phyloP scores from a whole-genome alignment of 2,113 vertebrate species.

The Melanerpes aurifrons region DNA sequence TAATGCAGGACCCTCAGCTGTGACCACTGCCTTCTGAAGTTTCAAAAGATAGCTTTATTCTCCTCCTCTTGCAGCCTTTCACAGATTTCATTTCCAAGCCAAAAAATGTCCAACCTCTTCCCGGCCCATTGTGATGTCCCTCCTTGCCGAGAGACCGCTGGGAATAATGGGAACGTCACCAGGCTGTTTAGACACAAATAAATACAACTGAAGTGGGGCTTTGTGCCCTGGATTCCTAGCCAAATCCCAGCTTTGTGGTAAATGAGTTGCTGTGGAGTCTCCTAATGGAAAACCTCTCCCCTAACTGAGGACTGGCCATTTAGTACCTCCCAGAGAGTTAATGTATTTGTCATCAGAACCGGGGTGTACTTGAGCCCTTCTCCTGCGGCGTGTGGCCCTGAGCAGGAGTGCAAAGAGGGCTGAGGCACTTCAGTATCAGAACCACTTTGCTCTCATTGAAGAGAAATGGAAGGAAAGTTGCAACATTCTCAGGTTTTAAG shows the following conservation, averaged over 20 bases:
- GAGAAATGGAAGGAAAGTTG: background rate
- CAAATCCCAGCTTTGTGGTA: background rate
- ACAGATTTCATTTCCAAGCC: background rate
- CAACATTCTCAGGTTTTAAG: background rate
- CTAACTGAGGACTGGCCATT: background rate
- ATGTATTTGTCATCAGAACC: slow-evolving; percentile 29
- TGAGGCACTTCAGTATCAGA: background rate
- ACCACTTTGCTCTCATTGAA: background rate
- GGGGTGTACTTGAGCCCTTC: background rate
- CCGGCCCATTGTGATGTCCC: background rate
- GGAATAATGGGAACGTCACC: background rate
- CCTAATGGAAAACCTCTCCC: background rate
- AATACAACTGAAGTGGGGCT: background rate
- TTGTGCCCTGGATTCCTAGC: background rate
- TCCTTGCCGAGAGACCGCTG: slow-evolving; percentile 3
- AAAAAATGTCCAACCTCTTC: background rate
- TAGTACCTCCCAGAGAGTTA: background rate
- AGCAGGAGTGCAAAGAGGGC: background rate
- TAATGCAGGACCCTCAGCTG: slow-evolving; percentile 13
- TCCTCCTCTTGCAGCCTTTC: slow-evolving; percentile 28
- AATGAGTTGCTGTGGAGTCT: background rate
- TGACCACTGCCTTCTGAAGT: background rate
- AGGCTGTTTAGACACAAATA: slow-evolving; percentile 19
- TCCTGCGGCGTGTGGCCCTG: background rate
- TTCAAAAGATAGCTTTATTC: slow-evolving; percentile 47